These are phyloP conservation scores for Pelochelys cantorii DNA, from an alignment of 2,797 vertebrate genomes.

Conservation along the genomic window DNA sequence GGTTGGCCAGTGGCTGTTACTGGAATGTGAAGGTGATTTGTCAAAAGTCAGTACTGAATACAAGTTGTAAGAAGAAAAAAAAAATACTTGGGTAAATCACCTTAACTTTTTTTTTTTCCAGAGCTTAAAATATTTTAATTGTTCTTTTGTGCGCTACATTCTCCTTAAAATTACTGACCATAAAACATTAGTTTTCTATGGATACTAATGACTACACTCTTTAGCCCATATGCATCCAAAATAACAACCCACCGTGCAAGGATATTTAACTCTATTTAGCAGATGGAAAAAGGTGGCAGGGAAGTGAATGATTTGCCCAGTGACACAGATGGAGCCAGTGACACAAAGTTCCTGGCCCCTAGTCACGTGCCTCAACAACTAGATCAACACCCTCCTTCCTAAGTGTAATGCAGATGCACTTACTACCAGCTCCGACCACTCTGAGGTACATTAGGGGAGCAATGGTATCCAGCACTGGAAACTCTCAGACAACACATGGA, in stretches of 20 bases:
- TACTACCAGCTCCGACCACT: neutral
- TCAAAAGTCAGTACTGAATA: too few species aligned
- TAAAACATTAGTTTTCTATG: neutral
- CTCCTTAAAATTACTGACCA: neutral
- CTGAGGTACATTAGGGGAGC: neutral
- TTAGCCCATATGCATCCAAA: slow-evolving; percentile 3
- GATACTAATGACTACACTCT: neutral
- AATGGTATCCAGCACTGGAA: too few species aligned
- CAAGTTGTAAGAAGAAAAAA: neutral
- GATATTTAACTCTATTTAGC: too few species aligned
- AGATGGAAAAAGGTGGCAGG: slow-evolving; percentile 5
- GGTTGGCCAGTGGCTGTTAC: too few species aligned
- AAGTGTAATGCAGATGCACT: neutral
- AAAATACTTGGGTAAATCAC: neutral
- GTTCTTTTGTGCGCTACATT: neutral
- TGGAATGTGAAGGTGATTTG: too few species aligned
- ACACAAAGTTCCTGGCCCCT: neutral
- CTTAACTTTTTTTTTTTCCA: slow-evolving; percentile 27
- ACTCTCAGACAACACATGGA: neutral
- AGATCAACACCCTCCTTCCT: neutral
- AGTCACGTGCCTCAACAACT: slow-evolving; percentile 31
- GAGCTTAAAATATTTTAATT: neutral
- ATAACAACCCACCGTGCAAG: too few species aligned
- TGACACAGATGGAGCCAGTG: slow-evolving; percentile 5
- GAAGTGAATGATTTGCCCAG: slow-evolving; percentile 11